Evolutionary conservation across 2,113 vertebrate genomes (phyloP).

Genomic region (Corydoras maculifer): DNA sequence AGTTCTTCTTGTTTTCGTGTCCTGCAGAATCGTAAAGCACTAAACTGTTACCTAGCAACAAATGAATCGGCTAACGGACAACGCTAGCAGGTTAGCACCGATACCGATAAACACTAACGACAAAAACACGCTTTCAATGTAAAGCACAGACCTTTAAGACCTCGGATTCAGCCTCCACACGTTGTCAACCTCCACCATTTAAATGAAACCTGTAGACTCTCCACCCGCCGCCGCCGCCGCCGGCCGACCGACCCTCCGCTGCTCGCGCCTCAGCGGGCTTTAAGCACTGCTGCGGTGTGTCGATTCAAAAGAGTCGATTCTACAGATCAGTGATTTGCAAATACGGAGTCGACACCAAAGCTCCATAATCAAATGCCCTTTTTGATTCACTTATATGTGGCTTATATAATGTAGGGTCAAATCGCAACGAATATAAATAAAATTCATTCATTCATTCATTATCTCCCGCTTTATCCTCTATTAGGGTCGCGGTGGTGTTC

Average conservation of each 20-base stretch:
- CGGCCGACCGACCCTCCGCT: background rate
- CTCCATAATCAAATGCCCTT: no score
- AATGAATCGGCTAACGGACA: conserved; percentile 27
- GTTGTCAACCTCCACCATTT: background rate
- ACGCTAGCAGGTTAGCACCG: background rate
- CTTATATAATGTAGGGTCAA: no score
- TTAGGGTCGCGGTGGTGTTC: no score
- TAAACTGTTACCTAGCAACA: conserved; percentile 35
- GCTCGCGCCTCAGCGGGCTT: background rate
- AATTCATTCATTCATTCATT: no score
- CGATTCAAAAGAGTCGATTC: background rate
- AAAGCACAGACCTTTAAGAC: conserved; percentile 24
- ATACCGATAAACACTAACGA: conserved; percentile 8
- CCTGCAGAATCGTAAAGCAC: background rate
- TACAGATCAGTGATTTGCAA: background rate
- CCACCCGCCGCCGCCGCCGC: background rate
- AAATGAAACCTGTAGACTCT: background rate
- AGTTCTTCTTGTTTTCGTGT: background rate
- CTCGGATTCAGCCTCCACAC: background rate
- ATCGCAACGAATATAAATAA: no score
- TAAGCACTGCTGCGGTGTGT: background rate
- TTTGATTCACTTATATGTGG: no score
- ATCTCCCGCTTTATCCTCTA: no score
- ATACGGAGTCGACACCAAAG: background rate
- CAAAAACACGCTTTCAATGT: background rate